Base-by-base conservation (phyloP, 37 sponge, comb jelly and placozoan species). In the Ianthella basta region DNA sequence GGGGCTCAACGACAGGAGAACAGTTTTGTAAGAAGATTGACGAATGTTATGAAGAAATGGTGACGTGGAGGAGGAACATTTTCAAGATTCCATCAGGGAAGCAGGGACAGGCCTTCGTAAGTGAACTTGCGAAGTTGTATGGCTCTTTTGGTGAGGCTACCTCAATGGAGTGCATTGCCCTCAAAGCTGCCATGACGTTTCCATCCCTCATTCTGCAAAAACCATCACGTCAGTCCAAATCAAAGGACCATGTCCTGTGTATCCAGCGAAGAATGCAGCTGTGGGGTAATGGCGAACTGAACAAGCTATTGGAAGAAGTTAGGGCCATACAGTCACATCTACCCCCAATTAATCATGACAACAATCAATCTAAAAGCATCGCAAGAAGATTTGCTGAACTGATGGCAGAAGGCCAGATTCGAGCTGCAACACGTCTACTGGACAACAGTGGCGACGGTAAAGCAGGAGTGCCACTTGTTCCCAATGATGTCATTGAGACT, bases 131-230 rank as follows among this genome's bases (percentile, higher is more conserved):
- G 25, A 66, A n/a, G 23, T 23, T 66, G 13, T 66, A 25, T 15
- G 29, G 13, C 23, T 16, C 68, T n/a, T 66, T 66, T 66, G 68
- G 13, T n/a, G 23, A 66, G 68, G 68, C 68, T 66, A 66, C 68
- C 68, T 66, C 68, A 24, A 24, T 66, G 14, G 68, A 66, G 23
- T 66, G 68, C 29, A 66, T 66, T 66, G 68, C 68, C 68, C 68
- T 66, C 68, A 66, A 66, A 66, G 80, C 80, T 54, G 80, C 80
- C 56, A 55, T 50, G 80, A 24, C 57, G 23, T 53, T 80, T 10
- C 80, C 56, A 24, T 24, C 56, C n/a, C 29, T 55, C 20, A 27
- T 80, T 35, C 59, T 55, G 23, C 56, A 80, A 54, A 80, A 80
- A 54, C 56, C 80, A 50, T 80, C 56, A 14, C 3, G 56, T 10